A percentile compares a stretch with the other conserved stretches of the same genome.
phyloP scores from a whole-genome alignment of 2,113 vertebrate genomes.

The Indicator maculatus region DNA sequence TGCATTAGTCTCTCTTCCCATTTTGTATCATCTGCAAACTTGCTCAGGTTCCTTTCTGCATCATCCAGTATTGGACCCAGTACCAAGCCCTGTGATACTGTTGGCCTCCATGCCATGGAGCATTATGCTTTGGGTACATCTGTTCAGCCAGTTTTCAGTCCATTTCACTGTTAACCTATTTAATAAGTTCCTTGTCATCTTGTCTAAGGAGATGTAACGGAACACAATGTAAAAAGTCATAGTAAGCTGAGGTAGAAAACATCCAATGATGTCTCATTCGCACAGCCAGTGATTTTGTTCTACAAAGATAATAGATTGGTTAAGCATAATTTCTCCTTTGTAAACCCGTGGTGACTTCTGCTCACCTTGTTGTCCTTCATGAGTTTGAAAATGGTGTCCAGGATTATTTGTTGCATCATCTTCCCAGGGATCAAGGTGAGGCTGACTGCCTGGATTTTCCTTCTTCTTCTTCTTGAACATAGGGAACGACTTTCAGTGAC shows the following conservation, averaged over 20 bases:
- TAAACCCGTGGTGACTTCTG: not conserved
- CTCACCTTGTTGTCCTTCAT: not conserved
- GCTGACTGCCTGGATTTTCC: not conserved
- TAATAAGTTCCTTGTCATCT: not conserved
- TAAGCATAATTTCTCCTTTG: not conserved
- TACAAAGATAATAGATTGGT: not conserved
- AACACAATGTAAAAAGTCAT: not conserved
- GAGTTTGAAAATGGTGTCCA: not conserved
- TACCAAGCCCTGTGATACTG: not conserved
- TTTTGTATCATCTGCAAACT: not conserved
- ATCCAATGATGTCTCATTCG: not conserved
- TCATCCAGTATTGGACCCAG: not conserved
- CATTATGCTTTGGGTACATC: not conserved
- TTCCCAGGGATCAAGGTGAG: not conserved
- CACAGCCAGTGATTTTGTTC: not conserved
- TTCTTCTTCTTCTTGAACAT: not conserved
- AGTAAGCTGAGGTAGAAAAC: not conserved
- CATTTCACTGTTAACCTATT: not conserved
- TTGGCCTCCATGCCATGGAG: not conserved
- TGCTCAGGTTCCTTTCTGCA: not conserved
- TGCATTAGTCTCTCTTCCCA: too few species aligned
- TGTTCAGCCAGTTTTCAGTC: not conserved
- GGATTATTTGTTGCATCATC: not conserved
- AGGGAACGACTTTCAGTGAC: not conserved
- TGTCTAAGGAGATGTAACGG: not conserved